Percentiles rank a stretch among this genome's conserved stretches.
Conservation (phyloP, 2,113 vertebrate genomes). For the Sakesphorus luctuosus region DNA sequence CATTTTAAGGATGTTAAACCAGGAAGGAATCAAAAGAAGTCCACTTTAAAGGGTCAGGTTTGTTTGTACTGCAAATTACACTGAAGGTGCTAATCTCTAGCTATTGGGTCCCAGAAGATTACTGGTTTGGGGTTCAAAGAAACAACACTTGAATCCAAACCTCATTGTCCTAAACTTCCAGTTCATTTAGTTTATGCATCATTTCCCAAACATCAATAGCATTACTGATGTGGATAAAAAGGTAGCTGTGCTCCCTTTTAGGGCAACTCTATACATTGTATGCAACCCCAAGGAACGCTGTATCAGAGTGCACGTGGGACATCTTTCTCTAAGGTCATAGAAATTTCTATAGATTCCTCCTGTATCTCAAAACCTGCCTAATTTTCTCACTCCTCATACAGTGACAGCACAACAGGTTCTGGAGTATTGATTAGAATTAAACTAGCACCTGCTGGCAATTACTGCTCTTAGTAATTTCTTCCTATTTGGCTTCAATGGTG, state of each 20-base stretch:
- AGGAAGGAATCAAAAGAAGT: neutral
- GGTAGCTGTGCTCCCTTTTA: neutral
- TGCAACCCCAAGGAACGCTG: neutral
- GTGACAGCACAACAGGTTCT: neutral
- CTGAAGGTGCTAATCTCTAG: neutral
- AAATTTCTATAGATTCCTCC: neutral
- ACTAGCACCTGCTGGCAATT: neutral
- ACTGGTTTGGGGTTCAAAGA: neutral
- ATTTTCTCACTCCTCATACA: neutral
- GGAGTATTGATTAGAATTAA: neutral
- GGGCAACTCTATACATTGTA: neutral
- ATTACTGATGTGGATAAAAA: neutral
- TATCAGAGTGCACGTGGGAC: neutral
- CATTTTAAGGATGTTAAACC: neutral
- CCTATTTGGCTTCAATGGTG: neutral
- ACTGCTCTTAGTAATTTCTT: neutral
- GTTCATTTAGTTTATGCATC: neutral
- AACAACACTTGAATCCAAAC: neutral
- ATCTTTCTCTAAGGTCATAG: neutral
- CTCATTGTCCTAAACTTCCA: neutral
- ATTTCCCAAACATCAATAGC: neutral
- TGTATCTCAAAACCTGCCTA: neutral
- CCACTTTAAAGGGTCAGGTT: neutral
- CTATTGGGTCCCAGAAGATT: neutral
- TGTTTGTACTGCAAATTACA: neutral